Evolutionary conservation across 37 sponge, comb jelly and placozoan species (phyloP), one percentile per base, ranked within the genome.

Genomic region (Oopsacas minuta): DNA sequence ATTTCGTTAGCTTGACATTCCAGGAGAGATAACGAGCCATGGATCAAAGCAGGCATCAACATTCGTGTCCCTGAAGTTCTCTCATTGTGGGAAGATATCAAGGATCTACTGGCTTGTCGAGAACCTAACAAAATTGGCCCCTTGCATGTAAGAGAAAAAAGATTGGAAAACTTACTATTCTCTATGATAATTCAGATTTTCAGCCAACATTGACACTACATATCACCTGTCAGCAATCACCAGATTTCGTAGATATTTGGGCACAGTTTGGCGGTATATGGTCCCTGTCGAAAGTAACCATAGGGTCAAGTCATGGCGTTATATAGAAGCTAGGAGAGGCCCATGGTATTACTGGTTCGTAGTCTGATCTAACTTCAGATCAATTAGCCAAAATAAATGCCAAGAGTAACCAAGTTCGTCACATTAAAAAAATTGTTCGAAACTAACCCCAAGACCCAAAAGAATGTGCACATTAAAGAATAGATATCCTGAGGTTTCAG

Each of bases 241-340:
- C 75, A 61, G 75, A 3, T 61, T 61, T 61, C 75, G 75, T 61
- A 34, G 28, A 61, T 61, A 34, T 32, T 32, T 61, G 75, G 7
- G 75, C 75, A 32, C 75, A 61, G 75, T 61, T 61, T 61, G 75
- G 75, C 75, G 75, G 75, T 61, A 61, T 61, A 61, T 61, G 75
- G 75, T 61, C 75, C 28, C 28, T 61, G 75, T 61, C 28, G 28
- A 34, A 61, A 61, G 75, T 32, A 61, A 61, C 75, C 75, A 61
- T 61, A 61, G 75, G 28, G 75, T 61, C 75, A 34, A 61, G 75
- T 61, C 75, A 61, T 61, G 75, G 75, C 20, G 75, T 61, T 61
- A 25, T 61, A 61, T 32, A 61, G 22, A 61, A 61, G 75, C 75
- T 61, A 34, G 22, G 75, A 61, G 75, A 61, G 75, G 30, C 75